Percentiles rank a stretch among this genome's conserved stretches.
These are phyloP conservation scores for Simalia tracyae DNA, from an alignment of 2,797 vertebrate genomes.

Conservation along the genomic window DNA sequence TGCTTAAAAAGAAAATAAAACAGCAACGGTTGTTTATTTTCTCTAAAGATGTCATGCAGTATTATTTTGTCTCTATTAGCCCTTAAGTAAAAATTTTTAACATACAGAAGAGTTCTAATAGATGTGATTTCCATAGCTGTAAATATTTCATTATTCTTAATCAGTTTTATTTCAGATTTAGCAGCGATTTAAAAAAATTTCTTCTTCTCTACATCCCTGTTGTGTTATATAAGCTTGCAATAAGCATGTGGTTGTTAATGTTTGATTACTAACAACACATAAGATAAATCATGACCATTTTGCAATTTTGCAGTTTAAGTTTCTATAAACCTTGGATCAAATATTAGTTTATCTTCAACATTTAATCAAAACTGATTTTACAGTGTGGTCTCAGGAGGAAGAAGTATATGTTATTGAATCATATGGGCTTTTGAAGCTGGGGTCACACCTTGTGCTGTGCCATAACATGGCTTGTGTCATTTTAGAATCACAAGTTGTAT, in stretches of 20 bases:
- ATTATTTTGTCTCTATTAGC: background rate
- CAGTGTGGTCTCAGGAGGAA: background rate
- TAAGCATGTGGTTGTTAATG: background rate
- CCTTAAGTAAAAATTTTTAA: background rate
- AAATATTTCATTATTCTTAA: background rate
- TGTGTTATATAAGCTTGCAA: background rate
- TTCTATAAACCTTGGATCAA: background rate
- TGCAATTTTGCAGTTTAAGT: background rate
- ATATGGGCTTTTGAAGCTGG: background rate
- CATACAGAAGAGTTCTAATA: background rate
- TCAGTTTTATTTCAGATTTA: background rate
- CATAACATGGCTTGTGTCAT: background rate
- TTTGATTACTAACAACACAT: background rate
- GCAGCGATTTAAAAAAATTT: background rate
- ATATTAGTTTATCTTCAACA: background rate
- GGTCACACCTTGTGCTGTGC: background rate
- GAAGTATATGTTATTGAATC: background rate
- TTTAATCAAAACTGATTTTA: background rate
- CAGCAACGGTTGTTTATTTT: background rate
- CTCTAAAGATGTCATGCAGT: background rate
- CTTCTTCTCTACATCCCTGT: background rate
- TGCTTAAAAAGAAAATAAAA: background rate
- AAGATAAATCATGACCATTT: background rate
- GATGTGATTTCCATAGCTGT: background rate
- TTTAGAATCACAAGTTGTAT: background rate